Evolutionary conservation across 1,140 invertebrate species (phyloP), one percentile per base, ranked within the genome.

Genomic region (Bactericera cockerelli): DNA sequence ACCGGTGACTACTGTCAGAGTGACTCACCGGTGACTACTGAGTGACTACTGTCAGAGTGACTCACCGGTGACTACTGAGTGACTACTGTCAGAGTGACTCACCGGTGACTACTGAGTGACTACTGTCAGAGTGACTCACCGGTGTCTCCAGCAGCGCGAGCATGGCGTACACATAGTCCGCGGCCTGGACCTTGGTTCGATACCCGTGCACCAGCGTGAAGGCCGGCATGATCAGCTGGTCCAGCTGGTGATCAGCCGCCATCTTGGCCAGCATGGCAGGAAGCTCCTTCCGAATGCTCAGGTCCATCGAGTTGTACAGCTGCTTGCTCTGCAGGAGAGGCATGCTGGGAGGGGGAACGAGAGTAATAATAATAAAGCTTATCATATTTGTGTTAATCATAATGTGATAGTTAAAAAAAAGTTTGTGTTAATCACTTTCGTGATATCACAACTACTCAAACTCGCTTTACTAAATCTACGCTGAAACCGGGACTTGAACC

Each of bases 261-360:
- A 86, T 77, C 58, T 83, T 82, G 69, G 90, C 84, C 26, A 89
- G 68, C 70, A 87, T 83, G 28, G 76, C 69, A 58, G 82, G 81
- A 63, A 96, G 82, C 66, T 87, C 83, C 55, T 84, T 80, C 22
- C 87, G 78, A 6, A 94, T 72, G 33, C 78, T 77, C 54, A 93
- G 74, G 72, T 96, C 92, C 93, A 97, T 97, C 8, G 88, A 79
- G 19, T 76, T 70, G 72, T 82, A 97, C 55, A 82, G 81, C 69
- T 97, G 93, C 11, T 80, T 81, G 53, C 90, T 90, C 70, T 97
- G 87, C 55, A 76, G 79, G 53, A 97, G 68, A 1, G 93, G 93
- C 63, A 97, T 75, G 2, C 84, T 85, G 67, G 26, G 70, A 65
- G 62, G 66, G 57, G 65, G n/a, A n/a, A n/a, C n/a, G n/a, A n/a